Base-by-base conservation (phyloP, 2,888 invertebrate genomes). In the Orgyia antiqua region DNA sequence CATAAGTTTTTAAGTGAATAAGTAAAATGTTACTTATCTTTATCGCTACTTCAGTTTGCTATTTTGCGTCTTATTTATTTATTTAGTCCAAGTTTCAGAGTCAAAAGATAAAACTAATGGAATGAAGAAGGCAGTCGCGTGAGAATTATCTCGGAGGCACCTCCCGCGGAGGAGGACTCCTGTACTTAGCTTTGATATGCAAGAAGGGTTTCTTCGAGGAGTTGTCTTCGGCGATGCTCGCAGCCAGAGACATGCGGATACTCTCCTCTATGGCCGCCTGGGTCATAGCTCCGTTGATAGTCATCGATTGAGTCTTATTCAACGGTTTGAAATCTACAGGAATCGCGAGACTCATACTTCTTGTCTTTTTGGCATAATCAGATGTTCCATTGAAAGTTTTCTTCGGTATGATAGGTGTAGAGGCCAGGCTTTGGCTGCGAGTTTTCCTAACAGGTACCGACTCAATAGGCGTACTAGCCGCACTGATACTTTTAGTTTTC, bases 131-230 rank as follows among this genome's bases (percentile, higher is more conserved):
- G 5, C 23, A 21, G 12, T 29, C 30, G 30, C 23, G 32, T 10
- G 31, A 30, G 21, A 42, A 36, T 83, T 87, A 87, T 87, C 87
- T 86, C 35, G 90, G 88, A 27, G 92, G 90, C 19, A 87, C 83
- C 63, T 87, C 88, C 28, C 89, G 73, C 51, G 90, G 89, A 41
- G 91, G 89, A 33, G 91, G 89, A 74, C 91, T 92, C 57, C 92
- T 87, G 69, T 92, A 92, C 72, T 92, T 92, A 69, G 91, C 91
- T 62, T 91, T 89, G 63, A 92, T 92, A 80, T 91, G 91, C 52
- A 92, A 80, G 72, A 90, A 92, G 47, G 88, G 84, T 51, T 87
- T 84, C 56, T 87, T 87, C 39, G 77, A 48, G 24, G 63, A 61
- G 35, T 54, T 65, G 39, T 72, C 63, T 46, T 77, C 79, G n/a